Evolutionary conservation across 2,888 invertebrate genomes (phyloP).

Genomic region (Notocelia uddmanniana): DNA sequence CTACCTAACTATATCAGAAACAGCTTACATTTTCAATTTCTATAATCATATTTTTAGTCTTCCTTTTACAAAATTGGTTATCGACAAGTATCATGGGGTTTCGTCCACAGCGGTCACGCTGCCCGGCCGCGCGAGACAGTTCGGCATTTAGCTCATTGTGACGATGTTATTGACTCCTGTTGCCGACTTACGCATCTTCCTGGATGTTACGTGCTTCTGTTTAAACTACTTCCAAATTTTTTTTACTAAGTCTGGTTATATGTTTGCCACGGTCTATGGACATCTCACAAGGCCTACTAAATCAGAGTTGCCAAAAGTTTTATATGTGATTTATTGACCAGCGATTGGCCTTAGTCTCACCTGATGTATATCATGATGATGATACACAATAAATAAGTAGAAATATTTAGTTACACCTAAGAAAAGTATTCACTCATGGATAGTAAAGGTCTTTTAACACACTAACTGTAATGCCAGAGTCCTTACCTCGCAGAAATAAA

Average conservation of each 20-base stretch:
- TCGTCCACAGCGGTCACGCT: constrained; percentile 64
- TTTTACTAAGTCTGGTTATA: neutral
- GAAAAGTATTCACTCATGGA: too few species aligned
- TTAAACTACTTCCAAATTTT: constrained; percentile 50
- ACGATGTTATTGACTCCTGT: constrained; percentile 76
- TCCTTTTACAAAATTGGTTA: too few species aligned
- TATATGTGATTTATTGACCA: too few species aligned
- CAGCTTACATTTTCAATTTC: too few species aligned
- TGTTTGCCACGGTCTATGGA: neutral
- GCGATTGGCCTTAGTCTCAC: too few species aligned
- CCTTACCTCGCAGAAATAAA: too few species aligned
- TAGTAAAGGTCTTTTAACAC: too few species aligned
- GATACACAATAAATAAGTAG: neutral
- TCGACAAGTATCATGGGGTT: constrained; percentile 67
- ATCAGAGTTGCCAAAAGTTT: too few species aligned
- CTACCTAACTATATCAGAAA: too few species aligned
- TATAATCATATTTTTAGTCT: too few species aligned
- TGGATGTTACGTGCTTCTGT: constrained; percentile 66
- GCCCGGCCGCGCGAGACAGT: constrained; percentile 77
- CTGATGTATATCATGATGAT: too few species aligned
- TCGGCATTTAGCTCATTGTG: constrained; percentile 81
- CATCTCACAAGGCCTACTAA: neutral
- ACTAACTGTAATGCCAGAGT: neutral
- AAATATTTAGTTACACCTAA: neutral
- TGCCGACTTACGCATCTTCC: constrained; percentile 68